Base-by-base conservation (phyloP, 2,113 vertebrate genomes). In the Aegypius monachus region DNA sequence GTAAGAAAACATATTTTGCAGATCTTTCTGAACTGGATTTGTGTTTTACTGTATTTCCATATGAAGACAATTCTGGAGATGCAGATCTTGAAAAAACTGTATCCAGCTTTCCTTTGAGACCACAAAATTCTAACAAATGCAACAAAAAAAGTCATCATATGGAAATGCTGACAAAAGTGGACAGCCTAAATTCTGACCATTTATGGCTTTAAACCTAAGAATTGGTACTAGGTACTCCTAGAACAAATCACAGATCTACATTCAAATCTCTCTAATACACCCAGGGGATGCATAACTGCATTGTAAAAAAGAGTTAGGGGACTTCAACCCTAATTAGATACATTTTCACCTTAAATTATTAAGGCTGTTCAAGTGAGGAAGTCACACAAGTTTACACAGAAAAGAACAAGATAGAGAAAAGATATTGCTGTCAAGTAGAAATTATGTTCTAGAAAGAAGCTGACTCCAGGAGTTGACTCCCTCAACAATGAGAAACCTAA, bases 391-490 rank as follows among this genome's bases (percentile, higher is more conserved):
- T 63, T 77, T 77, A 83, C 18, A 38, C 0, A 47, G 1, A 55
- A 14, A 86, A 87, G 22, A 73, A 50, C 16, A 65, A 52, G 3
- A 55, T 0, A 45, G 18, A 74, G 22, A 68, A 83, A 91, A 73
- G 8, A 34, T 9, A 47, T 1, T 0, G 0, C 19, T 23, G 13
- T n/a, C 40, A 65, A 40, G 16, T 5, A 70, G 16, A 86, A 83
- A 43, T 23, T 0, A 22, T n/a, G 10, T 29, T 82, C 43, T 52
- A 88, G 71, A 79, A 92, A 88, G 32, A 38, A 77, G 34, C 1
- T 52, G 55, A 66, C 48, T 61, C 40, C 61, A 42, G 16, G 70
- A 65, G 50, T 4, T 81, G 36, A 73, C 16, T 40, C 38, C 34
- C 40, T 47, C 34, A 86, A 83, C 26, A 67, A 34, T 15, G 18